These are phyloP conservation scores for Raja brachyura DNA, from an alignment of 2,113 vertebrate species.

Conservation along the genomic window DNA sequence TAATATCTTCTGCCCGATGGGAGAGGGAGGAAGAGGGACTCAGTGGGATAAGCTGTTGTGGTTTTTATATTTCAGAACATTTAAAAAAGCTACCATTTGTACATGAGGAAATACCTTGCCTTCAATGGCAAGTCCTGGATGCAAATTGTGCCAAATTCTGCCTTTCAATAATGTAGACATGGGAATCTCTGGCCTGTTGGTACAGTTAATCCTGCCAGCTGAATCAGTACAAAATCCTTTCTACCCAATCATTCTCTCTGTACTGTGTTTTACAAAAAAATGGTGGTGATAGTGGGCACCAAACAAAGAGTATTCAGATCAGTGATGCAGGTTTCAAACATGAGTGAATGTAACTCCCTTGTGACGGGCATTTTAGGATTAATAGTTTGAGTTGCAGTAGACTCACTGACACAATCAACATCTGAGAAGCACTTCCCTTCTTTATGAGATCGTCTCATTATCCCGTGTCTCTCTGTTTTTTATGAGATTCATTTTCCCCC, in stretches of 20 bases:
- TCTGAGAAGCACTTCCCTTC: not conserved
- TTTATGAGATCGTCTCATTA: not conserved
- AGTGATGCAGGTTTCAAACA: not conserved
- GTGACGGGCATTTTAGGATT: slow-evolving; percentile 9
- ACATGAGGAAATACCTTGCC: not conserved
- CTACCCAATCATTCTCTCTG: not conserved
- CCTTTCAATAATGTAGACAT: not conserved
- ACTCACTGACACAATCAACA: not conserved
- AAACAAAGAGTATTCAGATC: slow-evolving; percentile 16
- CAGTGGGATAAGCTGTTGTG: not conserved
- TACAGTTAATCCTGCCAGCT: not conserved
- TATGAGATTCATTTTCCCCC: slow-evolving; percentile 14
- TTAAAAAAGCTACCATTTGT: not conserved
- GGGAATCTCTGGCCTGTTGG: not conserved
- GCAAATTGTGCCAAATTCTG: not conserved
- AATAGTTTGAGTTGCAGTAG: not conserved
- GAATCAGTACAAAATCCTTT: slow-evolving; percentile 22
- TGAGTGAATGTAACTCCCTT: slow-evolving; percentile 13
- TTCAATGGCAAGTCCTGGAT: not conserved
- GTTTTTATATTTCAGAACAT: slow-evolving; percentile 7
- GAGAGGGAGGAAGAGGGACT: too few species aligned
- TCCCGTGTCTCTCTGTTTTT: not conserved
- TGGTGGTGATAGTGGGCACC: not conserved
- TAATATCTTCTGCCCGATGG: too few species aligned
- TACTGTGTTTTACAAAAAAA: not conserved